phyloP scores from a whole-genome alignment of 1,140 invertebrate species.

The Phocides pigmalion region DNA sequence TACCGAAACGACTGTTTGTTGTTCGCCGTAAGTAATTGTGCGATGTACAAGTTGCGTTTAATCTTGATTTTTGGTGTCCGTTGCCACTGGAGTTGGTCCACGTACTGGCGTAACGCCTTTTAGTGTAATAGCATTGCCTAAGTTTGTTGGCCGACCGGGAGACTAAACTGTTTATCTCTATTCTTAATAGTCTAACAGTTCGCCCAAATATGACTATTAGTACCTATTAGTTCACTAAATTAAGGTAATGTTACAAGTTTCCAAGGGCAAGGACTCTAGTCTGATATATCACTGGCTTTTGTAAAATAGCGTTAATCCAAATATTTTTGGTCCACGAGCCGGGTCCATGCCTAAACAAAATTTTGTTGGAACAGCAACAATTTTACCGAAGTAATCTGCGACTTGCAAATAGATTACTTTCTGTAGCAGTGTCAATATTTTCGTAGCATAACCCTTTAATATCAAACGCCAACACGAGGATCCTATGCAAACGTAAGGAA shows the following conservation, averaged over 20 bases:
- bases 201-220: conserved; percentile 25
- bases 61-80: conserved; percentile 32
- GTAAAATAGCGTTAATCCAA: background rate
- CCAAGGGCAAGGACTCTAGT: conserved; percentile 17
- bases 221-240: conserved; percentile 14
- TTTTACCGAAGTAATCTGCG: conserved; percentile 33
- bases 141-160: conserved; percentile 25
- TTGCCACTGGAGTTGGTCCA: conserved; percentile 23
- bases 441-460: conserved; percentile 37
- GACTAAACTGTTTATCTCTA: conserved; percentile 29
- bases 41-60: conserved; percentile 31
- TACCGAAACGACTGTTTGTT: conserved; percentile 49
- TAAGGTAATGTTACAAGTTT: conserved; percentile 11
- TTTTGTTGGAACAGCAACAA: conserved; percentile 15
- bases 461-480: conserved; percentile 37
- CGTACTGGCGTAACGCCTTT: conserved; percentile 30
- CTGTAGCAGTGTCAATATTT: conserved; percentile 38
- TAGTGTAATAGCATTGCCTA: conserved; percentile 27
- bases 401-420: conserved; percentile 40
- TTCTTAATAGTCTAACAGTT: conserved; percentile 13
- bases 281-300: background rate
- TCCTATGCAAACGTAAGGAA: conserved; percentile 48
- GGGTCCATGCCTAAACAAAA: background rate
- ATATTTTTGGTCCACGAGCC: background rate
- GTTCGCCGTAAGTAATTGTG: conserved; percentile 41